A percentile compares a stretch with the other conserved stretches of the same genome.
Evolutionary conservation across 2,888 invertebrate species (phyloP).

Genomic region (Euphydryas editha): DNA sequence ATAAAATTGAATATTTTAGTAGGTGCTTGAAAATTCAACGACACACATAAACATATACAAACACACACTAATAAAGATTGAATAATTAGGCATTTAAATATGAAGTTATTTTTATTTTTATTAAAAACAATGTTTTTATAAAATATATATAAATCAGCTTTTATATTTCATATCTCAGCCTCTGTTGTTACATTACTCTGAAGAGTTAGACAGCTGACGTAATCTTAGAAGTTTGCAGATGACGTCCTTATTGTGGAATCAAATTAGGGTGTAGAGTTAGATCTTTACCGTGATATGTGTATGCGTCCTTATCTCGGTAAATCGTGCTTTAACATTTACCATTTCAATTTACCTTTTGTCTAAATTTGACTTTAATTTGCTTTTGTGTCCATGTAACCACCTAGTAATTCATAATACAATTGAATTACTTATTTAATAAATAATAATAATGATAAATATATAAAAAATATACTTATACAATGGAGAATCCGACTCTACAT

Average conservation of each 20-base stretch:
- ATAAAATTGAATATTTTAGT: too few species aligned
- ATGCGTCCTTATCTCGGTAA: constrained; percentile 33
- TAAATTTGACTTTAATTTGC: constrained; percentile 5
- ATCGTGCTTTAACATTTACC: constrained; percentile 32
- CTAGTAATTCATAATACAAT: not conserved
- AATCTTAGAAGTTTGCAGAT: constrained; percentile 44
- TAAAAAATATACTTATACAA: too few species aligned
- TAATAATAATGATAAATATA: too few species aligned
- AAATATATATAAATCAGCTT: too few species aligned
- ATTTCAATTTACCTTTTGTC: constrained; percentile 35
- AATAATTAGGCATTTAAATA: too few species aligned
- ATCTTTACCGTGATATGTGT: constrained; percentile 41
- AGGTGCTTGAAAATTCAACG: too few species aligned
- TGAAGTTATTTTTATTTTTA: too few species aligned
- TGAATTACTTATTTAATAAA: not conserved
- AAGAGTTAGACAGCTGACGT: constrained; percentile 34
- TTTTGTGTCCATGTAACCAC: not conserved
- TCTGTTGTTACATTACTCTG: constrained; percentile 30
- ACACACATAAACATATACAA: too few species aligned
- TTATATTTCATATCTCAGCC: not conserved
- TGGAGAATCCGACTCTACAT: too few species aligned
- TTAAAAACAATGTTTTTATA: too few species aligned
- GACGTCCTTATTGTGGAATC: constrained; percentile 44
- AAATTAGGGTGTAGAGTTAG: constrained; percentile 44
- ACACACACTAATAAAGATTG: too few species aligned